A percentile compares a stretch with the other conserved stretches of the same genome.
These are phyloP conservation scores for Gisinianus flammeolus DNA, from an alignment of 2,888 invertebrate genomes.

Conservation along the genomic window DNA sequence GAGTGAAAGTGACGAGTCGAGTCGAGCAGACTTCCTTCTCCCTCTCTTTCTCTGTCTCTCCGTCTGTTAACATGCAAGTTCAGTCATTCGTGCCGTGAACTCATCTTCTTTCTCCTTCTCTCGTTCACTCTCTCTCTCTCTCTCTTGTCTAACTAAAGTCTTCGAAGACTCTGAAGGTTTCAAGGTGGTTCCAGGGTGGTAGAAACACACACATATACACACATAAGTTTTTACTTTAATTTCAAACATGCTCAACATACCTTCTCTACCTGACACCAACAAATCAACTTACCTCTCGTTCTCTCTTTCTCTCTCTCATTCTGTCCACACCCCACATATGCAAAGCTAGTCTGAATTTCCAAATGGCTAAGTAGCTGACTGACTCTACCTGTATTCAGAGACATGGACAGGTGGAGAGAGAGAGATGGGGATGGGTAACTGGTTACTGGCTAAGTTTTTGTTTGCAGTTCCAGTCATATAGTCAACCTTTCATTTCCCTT, in stretches of 20 bases:
- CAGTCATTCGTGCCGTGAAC: constrained; percentile 19
- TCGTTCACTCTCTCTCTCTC: not conserved
- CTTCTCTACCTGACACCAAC: constrained; percentile 10
- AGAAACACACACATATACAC: not conserved
- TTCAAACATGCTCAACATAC: constrained; percentile 23
- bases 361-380: not conserved
- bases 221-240: constrained; percentile 12
- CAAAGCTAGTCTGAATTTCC: no score
- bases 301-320: not conserved
- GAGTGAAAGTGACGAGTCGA: no score
- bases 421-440: not conserved
- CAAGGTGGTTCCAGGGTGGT: not conserved
- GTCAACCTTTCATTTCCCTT: not conserved
- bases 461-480: no score
- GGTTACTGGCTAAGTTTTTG: not conserved
- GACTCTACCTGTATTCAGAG: not conserved
- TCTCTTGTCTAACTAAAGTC: constrained; percentile 5
- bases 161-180: not conserved
- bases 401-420: not conserved
- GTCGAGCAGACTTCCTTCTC: not conserved
- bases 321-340: not conserved
- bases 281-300: constrained; percentile 5
- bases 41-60: constrained; percentile 1
- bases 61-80: not conserved
- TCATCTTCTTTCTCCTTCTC: not conserved